These are phyloP conservation scores for Lobophora halterata DNA, from an alignment of 2,888 invertebrate genomes.

Conservation along the genomic window DNA sequence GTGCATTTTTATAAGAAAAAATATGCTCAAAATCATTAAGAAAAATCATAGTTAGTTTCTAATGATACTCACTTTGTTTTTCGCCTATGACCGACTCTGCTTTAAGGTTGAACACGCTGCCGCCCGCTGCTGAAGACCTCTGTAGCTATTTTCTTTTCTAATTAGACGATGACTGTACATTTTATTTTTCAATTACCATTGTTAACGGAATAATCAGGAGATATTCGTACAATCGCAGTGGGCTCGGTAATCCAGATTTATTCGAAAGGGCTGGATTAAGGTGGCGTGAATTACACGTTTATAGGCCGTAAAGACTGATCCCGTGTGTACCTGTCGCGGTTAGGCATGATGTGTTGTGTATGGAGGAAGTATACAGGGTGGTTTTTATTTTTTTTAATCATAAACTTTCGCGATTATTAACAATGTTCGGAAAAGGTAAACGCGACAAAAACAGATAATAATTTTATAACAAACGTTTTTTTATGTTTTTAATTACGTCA, in stretches of 20 bases:
- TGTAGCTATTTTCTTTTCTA: slow-evolving; percentile 21
- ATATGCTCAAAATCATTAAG: too few relatives aligned
- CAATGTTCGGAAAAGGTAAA: too few relatives aligned
- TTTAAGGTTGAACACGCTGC: too few relatives aligned
- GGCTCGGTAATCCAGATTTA: slow-evolving; percentile 78
- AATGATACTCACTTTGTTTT: too few relatives aligned
- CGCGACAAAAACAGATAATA: too few relatives aligned
- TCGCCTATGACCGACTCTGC: too few relatives aligned
- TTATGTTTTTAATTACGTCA: too few relatives aligned
- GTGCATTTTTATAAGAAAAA: too few relatives aligned
- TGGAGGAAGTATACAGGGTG: slow-evolving; percentile 41
- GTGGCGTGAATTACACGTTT: slow-evolving; percentile 80
- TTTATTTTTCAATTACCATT: slow-evolving; percentile 78
- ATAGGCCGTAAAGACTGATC: slow-evolving; percentile 81
- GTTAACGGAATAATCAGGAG: slow-evolving; percentile 77
- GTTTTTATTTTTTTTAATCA: slow-evolving; percentile 7
- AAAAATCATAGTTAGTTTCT: too few relatives aligned
- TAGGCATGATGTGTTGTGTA: slow-evolving; percentile 68
- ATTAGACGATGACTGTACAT: slow-evolving; percentile 24
- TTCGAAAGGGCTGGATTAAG: slow-evolving; percentile 75
- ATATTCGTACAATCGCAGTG: slow-evolving; percentile 69
- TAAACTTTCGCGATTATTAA: too few relatives aligned
- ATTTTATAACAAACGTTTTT: too few relatives aligned
- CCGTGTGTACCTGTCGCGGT: slow-evolving; percentile 69
- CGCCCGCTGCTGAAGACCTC: too few relatives aligned